These are phyloP conservation scores for Xyrauchen texanus DNA, from an alignment of 2,113 vertebrate species.

Conservation along the genomic window DNA sequence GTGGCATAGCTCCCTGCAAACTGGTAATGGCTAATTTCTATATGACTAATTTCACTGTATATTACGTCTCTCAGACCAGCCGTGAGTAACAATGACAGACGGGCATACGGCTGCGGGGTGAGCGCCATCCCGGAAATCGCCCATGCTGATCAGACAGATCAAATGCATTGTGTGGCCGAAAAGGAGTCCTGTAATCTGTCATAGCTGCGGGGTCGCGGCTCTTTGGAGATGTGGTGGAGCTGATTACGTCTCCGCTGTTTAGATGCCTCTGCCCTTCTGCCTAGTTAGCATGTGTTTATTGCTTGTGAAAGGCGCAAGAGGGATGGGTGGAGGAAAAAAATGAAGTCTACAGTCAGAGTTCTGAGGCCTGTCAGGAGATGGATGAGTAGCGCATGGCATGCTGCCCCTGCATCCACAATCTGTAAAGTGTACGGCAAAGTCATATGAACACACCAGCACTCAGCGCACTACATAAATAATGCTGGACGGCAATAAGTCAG, in stretches of 20 bases:
- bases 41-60: slow-evolving; percentile 44
- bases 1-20: slow-evolving; percentile 11
- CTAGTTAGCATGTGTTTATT: slow-evolving; percentile 42
- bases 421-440: slow-evolving; percentile 45
- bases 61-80: slow-evolving; percentile 39
- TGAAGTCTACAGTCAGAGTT: slow-evolving; percentile 24
- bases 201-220: slow-evolving; percentile 17
- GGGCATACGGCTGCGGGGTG: slow-evolving; percentile 39
- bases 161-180: slow-evolving; percentile 31
- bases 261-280: slow-evolving; percentile 18
- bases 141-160: slow-evolving; percentile 45
- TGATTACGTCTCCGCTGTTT: slow-evolving; percentile 40
- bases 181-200: slow-evolving; percentile 37
- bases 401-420: slow-evolving; percentile 45
- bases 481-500: slow-evolving; percentile 25
- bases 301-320: slow-evolving; percentile 29
- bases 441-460: slow-evolving; percentile 35
- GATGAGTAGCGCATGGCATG: slow-evolving; percentile 43
- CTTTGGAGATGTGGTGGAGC: slow-evolving; percentile 45
- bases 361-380: slow-evolving; percentile 47
- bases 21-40: slow-evolving; percentile 49
- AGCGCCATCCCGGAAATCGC: slow-evolving; percentile 42
- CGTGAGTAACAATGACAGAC: slow-evolving; percentile 49
- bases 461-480: slow-evolving; percentile 46
- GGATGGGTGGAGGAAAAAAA: slow-evolving; percentile 19